A percentile compares a stretch with the other conserved stretches of the same genome.
Conservation (phyloP, 2,797 vertebrate genomes). For the Sebastes taczanowskii region DNA sequence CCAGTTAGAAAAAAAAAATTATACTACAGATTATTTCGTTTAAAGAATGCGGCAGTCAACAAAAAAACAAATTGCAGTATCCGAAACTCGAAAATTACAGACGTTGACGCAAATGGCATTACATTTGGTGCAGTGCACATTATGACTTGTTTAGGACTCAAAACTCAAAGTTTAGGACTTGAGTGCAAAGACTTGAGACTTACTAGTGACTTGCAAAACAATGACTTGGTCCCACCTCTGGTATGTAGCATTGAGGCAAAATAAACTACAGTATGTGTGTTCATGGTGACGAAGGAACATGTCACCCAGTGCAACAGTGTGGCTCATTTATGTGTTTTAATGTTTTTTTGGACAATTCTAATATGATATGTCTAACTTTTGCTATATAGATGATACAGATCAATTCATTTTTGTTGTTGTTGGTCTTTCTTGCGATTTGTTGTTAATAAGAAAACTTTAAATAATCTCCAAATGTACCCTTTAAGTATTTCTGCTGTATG, state of each 20-base stretch:
- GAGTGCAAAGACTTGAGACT: no score
- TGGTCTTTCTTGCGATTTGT: background rate
- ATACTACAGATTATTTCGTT: no score
- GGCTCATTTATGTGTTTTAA: background rate
- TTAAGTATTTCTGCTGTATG: background rate
- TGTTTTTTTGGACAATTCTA: background rate
- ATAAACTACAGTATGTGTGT: background rate
- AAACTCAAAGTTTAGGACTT: no score
- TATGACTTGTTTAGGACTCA: no score
- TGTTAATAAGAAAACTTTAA: background rate
- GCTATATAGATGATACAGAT: background rate
- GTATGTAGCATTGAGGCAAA: background rate
- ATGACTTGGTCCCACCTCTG: no score
- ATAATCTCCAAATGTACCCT: background rate
- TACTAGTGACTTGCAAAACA: no score
- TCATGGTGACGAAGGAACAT: background rate
- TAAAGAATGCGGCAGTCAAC: no score
- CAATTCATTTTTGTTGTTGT: background rate
- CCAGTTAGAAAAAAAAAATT: no score
- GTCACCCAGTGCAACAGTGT: background rate
- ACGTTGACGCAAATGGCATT: no score
- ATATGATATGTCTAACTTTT: background rate
- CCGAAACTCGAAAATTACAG: no score
- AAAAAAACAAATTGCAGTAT: no score
- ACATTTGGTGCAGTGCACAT: no score